These are phyloP conservation scores for Melanerpes formicivorus DNA, from an alignment of 2,113 vertebrate species.

Conservation along the genomic window DNA sequence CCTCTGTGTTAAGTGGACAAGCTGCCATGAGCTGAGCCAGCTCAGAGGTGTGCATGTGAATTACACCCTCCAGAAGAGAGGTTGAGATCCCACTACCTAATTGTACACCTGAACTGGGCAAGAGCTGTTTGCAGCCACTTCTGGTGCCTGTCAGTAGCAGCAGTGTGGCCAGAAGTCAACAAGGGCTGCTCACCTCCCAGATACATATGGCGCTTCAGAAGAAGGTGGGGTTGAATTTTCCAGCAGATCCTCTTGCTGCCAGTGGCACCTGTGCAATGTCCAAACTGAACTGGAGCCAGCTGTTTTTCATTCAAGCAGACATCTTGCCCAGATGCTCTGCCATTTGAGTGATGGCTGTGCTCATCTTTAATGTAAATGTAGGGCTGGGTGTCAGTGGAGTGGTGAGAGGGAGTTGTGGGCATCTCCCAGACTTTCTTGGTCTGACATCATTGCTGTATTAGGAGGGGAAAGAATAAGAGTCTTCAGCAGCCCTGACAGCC, in stretches of 20 bases:
- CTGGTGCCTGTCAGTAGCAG: neutral
- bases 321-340: neutral
- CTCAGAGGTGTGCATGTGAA: neutral
- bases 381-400: neutral
- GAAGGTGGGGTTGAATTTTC: slow-evolving; percentile 16
- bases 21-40: neutral
- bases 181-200: neutral
- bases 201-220: neutral
- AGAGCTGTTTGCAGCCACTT: neutral
- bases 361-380: neutral
- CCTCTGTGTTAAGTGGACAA: slow-evolving; percentile 3
- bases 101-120: fast-evolving
- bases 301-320: neutral
- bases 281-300: neutral
- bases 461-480: neutral
- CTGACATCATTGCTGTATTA: neutral
- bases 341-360: neutral
- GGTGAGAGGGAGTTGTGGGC: neutral
- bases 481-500: neutral
- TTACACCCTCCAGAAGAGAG: neutral
- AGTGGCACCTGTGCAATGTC: neutral
- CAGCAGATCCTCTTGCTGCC: neutral
- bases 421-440: neutral
- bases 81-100: neutral
- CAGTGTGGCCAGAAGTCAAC: neutral